Percentiles rank a stretch among this genome's conserved stretches.
phyloP scores from a whole-genome alignment of 2,113 vertebrate species.

The Girardinichthys multiradiatus region DNA sequence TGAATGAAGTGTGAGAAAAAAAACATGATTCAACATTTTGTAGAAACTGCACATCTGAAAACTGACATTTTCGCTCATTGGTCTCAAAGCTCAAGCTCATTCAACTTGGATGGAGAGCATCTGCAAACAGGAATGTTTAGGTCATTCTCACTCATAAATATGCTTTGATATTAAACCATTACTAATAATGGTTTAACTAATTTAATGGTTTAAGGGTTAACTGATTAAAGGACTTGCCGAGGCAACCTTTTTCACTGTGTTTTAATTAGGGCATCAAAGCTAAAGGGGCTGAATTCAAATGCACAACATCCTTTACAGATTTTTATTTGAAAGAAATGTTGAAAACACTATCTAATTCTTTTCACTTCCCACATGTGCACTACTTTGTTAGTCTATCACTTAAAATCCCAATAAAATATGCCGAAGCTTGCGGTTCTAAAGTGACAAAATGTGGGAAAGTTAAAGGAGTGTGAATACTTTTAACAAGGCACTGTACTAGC shows the following conservation, averaged over 20 bases:
- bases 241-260: neutral
- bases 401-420: no score
- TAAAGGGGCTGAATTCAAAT: neutral
- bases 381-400: no score
- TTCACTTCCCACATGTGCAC: no score
- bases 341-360: no score
- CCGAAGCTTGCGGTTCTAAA: no score
- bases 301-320: neutral
- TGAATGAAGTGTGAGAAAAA: neutral
- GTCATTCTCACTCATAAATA: neutral
- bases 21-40: neutral
- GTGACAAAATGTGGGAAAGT: neutral
- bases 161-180: neutral
- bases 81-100: neutral
- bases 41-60: neutral
- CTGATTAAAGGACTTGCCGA: neutral
- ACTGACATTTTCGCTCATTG: neutral
- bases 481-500: neutral
- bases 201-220: neutral
- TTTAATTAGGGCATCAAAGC: neutral
- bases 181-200: neutral
- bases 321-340: no score
- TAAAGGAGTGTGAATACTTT: neutral
- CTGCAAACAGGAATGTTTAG: neutral
- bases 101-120: neutral